Conservation (phyloP, 2,888 invertebrate genomes). For the Diarsia brunnea region DNA sequence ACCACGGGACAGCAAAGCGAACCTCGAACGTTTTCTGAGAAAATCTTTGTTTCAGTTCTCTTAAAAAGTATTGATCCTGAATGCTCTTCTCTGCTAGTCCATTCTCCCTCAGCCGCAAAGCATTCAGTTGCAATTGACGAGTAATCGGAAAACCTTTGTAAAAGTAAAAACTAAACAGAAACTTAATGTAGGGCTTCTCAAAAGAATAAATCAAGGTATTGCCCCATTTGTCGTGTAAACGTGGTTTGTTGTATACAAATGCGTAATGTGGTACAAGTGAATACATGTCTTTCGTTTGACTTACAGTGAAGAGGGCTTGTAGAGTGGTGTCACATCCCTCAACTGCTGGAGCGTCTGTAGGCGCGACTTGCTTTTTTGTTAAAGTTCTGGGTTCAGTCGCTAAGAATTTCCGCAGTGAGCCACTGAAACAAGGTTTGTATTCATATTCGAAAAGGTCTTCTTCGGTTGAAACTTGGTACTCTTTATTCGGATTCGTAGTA, state of each 20-base stretch:
- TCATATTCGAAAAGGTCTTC: conserved; percentile 69
- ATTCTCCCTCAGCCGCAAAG: conserved; percentile 51
- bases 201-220: conserved; percentile 45
- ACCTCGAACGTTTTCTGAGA: conserved; percentile 43
- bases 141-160: conserved; percentile 63
- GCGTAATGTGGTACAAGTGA: conserved; percentile 47
- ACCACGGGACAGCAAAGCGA: conserved; percentile 60
- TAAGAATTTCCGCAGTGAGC: conserved; percentile 60
- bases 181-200: conserved; percentile 40
- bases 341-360: not conserved
- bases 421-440: conserved; percentile 76
- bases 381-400: conserved; percentile 30
- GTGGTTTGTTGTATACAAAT: conserved; percentile 45
- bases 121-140: conserved; percentile 17
- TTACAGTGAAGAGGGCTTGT: conserved; percentile 44
- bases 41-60: conserved; percentile 43
- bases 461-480: conserved; percentile 74
- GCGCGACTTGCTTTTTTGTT: not conserved
- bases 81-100: conserved; percentile 53
- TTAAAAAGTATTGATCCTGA: conserved; percentile 39
- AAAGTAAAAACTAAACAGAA: conserved; percentile 43
- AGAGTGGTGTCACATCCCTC: conserved; percentile 54
- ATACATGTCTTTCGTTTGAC: conserved; percentile 32
- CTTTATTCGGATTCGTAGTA: conserved; percentile 68
- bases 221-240: conserved; percentile 57